These are phyloP conservation scores for Eristalis tenax DNA, from an alignment of 2,888 invertebrate genomes.

Conservation along the genomic window DNA sequence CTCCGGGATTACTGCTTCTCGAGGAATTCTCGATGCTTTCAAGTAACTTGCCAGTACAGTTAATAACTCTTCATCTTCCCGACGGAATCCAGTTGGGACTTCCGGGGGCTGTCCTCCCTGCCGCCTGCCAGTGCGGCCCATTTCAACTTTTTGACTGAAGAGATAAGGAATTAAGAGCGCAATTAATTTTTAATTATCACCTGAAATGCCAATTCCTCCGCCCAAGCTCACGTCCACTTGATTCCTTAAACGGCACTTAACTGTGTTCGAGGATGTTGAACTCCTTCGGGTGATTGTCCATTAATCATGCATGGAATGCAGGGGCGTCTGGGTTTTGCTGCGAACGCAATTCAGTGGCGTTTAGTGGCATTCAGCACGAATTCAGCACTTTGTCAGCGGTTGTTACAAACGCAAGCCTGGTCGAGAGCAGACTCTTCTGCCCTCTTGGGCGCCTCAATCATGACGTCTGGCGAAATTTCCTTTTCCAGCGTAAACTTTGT, in stretches of 20 bases:
- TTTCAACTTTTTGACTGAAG: not conserved
- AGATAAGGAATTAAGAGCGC: not conserved
- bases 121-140: not conserved
- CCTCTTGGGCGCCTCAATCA: not conserved
- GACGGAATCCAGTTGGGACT: not conserved
- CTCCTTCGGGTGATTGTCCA: not conserved
- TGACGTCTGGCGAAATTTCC: not conserved
- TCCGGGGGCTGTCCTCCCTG: not conserved
- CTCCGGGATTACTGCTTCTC: not conserved
- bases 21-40: not conserved
- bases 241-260: not conserved
- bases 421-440: not conserved
- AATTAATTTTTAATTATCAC: not conserved
- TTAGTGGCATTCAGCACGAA: not conserved
- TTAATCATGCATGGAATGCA: not conserved
- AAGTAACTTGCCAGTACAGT: not conserved
- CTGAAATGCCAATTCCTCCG: not conserved
- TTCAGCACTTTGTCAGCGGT: not conserved
- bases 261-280: too few relatives aligned
- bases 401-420: not conserved
- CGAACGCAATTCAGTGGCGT: not conserved
- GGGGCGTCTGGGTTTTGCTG: not conserved
- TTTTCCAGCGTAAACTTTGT: not conserved
- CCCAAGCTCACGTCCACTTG: not conserved
- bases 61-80: not conserved